Base-by-base conservation (phyloP, 2,888 invertebrate genomes). In the Rosalia funebris region DNA sequence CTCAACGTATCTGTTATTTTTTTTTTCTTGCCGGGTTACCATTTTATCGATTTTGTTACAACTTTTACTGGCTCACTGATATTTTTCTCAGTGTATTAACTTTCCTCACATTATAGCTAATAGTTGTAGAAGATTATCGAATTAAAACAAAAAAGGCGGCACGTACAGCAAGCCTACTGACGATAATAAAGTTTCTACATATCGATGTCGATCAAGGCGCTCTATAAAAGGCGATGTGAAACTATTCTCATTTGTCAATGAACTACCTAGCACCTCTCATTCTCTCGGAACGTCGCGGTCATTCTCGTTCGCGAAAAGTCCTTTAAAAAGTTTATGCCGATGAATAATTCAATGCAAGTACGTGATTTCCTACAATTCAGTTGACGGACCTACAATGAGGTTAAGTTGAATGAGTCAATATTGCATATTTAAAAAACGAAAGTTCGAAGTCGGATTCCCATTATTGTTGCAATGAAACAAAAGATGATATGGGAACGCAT, bases 321-420 rank as follows among this genome's bases (percentile, higher is more conserved):
- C 1, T 25, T 36, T n/a, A n/a, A n/a, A 9, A 11, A 14, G 37
- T 39, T 58, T 52, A 32, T 59, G 46, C 52, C 25, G 47, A 62
- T 65, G 34, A 50, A 62, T 58, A 58, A 65, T 68, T 63, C 63
- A 63, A 57, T 15, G 55, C n/a, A n/a, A n/a, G n/a, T n/a, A n/a
- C n/a, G n/a, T n/a, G n/a, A n/a, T 59, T 68, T 68, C 66, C 66
- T 59, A 60, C 50, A 52, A n/a, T 12, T 42, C 53, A 25, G 37
- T 25, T 46, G 57, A 44, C 68, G 68, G 68, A 68, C 62, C 58
- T 64, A 16, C 36, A 68, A 63, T 48, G 62, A 59, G 68, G 65
- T 63, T 57, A 60, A 25, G 9, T 25, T 25, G 4, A 25, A 25
- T 25, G 9, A 25, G 9, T 25, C 3, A 3, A 25, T 25, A n/a